Percentiles rank a stretch among this genome's conserved stretches.
phyloP scores from a whole-genome alignment of 2,113 vertebrate species.

The Delphinus delphis region DNA sequence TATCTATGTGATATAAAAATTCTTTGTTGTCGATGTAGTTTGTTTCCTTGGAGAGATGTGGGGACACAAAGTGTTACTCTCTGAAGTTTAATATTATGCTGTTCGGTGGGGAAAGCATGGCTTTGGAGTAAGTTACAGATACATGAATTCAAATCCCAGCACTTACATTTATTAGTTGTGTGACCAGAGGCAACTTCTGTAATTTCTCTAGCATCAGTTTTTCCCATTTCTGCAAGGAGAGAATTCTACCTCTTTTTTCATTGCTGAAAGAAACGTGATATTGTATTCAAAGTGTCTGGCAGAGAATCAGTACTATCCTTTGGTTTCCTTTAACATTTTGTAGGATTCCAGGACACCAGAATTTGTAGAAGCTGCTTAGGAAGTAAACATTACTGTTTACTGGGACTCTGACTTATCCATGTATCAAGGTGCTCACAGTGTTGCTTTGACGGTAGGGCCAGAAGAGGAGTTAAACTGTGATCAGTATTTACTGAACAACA shows the following conservation, averaged over 20 bases:
- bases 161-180: background rate
- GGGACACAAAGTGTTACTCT: background rate
- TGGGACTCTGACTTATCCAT: background rate
- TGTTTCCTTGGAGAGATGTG: background rate
- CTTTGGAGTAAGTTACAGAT: background rate
- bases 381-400: background rate
- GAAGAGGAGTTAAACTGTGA: background rate
- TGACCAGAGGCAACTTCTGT: background rate
- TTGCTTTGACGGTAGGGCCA: background rate
- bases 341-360: background rate
- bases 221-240: background rate
- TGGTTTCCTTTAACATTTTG: background rate
- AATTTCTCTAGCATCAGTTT: background rate
- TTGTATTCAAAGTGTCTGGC: background rate
- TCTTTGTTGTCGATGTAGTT: background rate
- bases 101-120: background rate
- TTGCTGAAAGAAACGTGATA: background rate
- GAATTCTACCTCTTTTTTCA: background rate
- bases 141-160: background rate
- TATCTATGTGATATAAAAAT: background rate
- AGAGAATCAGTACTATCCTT: background rate
- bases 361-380: background rate
- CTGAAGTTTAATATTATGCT: background rate
- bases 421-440: background rate
- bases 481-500: background rate